Evolutionary conservation across 2,888 invertebrate genomes (phyloP).

Genomic region (Noctuana brunneofusca): DNA sequence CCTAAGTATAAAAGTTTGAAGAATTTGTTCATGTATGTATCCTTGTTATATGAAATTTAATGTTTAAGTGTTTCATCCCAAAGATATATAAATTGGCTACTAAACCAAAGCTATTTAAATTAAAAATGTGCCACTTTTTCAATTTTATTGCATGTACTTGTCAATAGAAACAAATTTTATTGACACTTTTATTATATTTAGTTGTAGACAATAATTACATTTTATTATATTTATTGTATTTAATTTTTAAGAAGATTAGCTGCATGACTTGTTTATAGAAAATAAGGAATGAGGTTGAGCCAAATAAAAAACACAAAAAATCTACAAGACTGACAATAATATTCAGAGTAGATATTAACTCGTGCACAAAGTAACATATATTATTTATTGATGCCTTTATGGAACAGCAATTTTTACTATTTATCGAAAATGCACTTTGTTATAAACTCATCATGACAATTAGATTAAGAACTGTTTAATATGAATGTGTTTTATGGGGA

Average conservation of each 20-base stretch:
- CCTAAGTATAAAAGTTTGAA: conserved; percentile 18
- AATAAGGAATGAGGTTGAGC: conserved; percentile 74
- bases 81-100: conserved; percentile 62
- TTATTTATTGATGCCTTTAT: conserved; percentile 60
- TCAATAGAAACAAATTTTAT: conserved; percentile 58
- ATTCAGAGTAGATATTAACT: conserved; percentile 80
- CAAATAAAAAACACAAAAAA: conserved; percentile 76
- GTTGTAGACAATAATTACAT: conserved; percentile 66
- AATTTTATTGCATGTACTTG: conserved; percentile 63
- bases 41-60: conserved; percentile 22
- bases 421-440: conserved; percentile 78
- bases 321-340: conserved; percentile 83
- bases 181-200: conserved; percentile 61
- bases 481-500: conserved; percentile 65
- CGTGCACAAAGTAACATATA: conserved; percentile 66
- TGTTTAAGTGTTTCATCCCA: conserved; percentile 40
- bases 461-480: conserved; percentile 74
- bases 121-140: conserved; percentile 69
- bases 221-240: conserved; percentile 77
- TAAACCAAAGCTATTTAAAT: conserved; percentile 70
- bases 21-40: conserved; percentile 28
- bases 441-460: conserved; percentile 82
- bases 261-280: conserved; percentile 76
- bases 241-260: conserved; percentile 69
- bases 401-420: conserved; percentile 63